phyloP scores from a whole-genome alignment of 1,140 invertebrate genomes.

The Pomacea maculata region DNA sequence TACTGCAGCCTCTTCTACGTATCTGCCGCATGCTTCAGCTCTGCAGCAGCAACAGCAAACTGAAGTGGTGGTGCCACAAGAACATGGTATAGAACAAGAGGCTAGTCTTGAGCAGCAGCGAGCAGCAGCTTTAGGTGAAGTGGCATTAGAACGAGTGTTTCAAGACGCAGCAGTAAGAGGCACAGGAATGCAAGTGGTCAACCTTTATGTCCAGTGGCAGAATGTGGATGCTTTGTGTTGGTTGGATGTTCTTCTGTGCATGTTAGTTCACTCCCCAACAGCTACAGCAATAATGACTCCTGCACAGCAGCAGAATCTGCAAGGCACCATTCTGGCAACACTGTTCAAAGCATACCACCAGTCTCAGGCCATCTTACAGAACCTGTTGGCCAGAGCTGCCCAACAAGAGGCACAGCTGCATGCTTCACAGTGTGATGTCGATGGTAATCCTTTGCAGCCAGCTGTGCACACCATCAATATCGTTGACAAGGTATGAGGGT shows the following conservation, averaged over 20 bases:
- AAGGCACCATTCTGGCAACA: constrained; percentile 42
- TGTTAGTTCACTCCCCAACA: constrained; percentile 52
- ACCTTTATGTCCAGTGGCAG: constrained; percentile 54
- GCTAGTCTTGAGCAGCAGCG: neutral
- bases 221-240: constrained; percentile 62
- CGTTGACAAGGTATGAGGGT: constrained; percentile 15
- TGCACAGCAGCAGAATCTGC: constrained; percentile 22
- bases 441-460: neutral
- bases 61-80: neutral
- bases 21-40: neutral
- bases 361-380: constrained; percentile 40
- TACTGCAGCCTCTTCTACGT: neutral
- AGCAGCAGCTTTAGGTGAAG: neutral
- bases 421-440: neutral
- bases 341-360: constrained; percentile 51
- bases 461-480: constrained; percentile 2
- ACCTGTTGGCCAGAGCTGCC: constrained; percentile 5
- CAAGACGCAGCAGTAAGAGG: constrained; percentile 5
- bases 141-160: neutral
- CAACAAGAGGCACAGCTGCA: constrained; percentile 7
- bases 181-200: constrained; percentile 16
- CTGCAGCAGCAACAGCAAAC: constrained; percentile 17
- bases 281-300: constrained; percentile 31
- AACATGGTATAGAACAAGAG: neutral
- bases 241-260: constrained; percentile 59